These are phyloP conservation scores for Sebastes oblongus DNA, from an alignment of 2,797 vertebrate genomes.

Conservation along the genomic window DNA sequence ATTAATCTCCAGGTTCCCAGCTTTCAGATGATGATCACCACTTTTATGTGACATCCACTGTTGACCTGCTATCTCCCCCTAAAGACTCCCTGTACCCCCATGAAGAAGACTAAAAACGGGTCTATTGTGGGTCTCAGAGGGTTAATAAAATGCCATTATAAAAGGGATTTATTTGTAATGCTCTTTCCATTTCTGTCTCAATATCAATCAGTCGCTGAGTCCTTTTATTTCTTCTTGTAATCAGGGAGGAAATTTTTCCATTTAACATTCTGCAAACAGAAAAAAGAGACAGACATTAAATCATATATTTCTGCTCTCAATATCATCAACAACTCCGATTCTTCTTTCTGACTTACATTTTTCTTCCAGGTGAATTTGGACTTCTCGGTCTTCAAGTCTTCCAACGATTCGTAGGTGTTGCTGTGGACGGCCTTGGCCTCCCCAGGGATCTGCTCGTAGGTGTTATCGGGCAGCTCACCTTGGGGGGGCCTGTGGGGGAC, in stretches of 20 bases:
- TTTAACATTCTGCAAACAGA: conserved; percentile 78
- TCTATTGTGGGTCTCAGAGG: too few relatives aligned
- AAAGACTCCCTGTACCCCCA: too few relatives aligned
- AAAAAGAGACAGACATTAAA: neutral
- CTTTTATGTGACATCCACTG: too few relatives aligned
- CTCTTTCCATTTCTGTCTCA: neutral
- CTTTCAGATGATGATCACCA: too few relatives aligned
- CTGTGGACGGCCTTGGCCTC: neutral
- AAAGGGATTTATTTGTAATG: neutral
- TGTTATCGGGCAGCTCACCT: conserved; percentile 16
- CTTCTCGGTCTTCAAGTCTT: conserved; percentile 61
- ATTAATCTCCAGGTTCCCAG: too few relatives aligned
- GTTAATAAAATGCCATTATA: neutral
- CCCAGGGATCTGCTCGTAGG: conserved; percentile 59
- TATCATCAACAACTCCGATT: rapidly evolving
- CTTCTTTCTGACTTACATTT: conserved; percentile 65
- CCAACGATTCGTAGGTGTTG: conserved; percentile 66
- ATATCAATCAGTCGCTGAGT: neutral
- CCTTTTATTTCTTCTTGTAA: conserved; percentile 77
- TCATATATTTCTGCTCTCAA: neutral
- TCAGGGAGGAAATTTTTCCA: conserved; percentile 81
- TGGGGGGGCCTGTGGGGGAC: conserved; percentile 22
- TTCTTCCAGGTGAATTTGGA: conserved; percentile 55
- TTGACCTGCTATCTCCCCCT: too few relatives aligned
- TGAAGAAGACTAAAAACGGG: too few relatives aligned